phyloP scores from a whole-genome alignment of 1,140 invertebrate genomes.

The Lanistes nyassanus region DNA sequence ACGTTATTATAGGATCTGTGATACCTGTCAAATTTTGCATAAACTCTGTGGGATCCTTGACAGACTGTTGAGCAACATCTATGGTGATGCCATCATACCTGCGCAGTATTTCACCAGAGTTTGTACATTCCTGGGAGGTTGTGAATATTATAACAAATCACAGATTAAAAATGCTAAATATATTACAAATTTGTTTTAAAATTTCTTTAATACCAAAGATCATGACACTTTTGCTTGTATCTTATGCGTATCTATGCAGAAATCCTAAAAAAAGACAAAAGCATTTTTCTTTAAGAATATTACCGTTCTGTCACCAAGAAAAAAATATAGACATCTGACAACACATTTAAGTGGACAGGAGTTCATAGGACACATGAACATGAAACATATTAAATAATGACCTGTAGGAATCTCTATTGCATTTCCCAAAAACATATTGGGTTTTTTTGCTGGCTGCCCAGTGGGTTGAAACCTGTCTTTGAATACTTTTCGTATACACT shows the following conservation, averaged over 20 bases:
- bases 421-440: not conserved
- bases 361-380: not conserved
- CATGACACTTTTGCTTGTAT: not conserved
- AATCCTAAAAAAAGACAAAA: too few relatives aligned
- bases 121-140: not conserved
- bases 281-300: too few relatives aligned
- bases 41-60: conserved; percentile 37
- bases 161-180: not conserved
- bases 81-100: conserved; percentile 36
- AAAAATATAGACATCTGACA: too few relatives aligned
- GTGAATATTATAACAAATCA: not conserved
- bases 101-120: not conserved
- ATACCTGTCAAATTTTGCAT: conserved; percentile 37
- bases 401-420: not conserved
- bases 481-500: not conserved
- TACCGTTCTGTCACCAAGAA: too few relatives aligned
- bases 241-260: too few relatives aligned
- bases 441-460: not conserved
- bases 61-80: conserved; percentile 31
- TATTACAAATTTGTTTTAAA: not conserved
- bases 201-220: not conserved
- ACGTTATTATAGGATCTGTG: not conserved
- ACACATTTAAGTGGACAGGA: too few relatives aligned
- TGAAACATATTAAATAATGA: not conserved
- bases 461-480: too few relatives aligned